Evolutionary conservation across 2,888 invertebrate species (phyloP).

Genomic region (Tineola bisselliella): DNA sequence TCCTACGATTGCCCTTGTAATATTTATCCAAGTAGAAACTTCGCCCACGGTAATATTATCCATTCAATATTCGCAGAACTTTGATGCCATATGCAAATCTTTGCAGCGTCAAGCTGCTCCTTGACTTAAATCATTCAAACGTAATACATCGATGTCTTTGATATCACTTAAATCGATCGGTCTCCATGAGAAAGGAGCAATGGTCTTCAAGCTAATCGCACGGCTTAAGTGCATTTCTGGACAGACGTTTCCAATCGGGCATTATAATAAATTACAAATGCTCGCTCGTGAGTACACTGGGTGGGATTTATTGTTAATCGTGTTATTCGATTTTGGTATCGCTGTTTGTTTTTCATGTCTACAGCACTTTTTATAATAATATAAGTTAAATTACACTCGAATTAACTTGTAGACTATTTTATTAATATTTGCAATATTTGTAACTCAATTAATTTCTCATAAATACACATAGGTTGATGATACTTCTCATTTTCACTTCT

Average conservation of each 20-base stretch:
- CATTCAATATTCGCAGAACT: background rate
- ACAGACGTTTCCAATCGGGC: conserved; percentile 22
- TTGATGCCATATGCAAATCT: conserved; percentile 6
- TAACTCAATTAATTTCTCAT: too few species aligned
- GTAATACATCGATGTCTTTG: background rate
- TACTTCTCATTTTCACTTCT: too few species aligned
- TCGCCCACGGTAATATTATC: conserved; percentile 4
- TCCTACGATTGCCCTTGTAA: conserved; percentile 8
- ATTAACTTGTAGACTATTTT: too few species aligned
- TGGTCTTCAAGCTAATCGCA: background rate
- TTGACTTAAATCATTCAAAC: background rate
- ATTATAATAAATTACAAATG: conserved; percentile 28
- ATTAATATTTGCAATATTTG: too few species aligned
- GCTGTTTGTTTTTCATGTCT: background rate
- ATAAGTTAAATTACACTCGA: too few species aligned
- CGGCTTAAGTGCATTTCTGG: conserved; percentile 21
- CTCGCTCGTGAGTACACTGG: conserved; percentile 43
- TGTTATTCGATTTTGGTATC: conserved; percentile 21
- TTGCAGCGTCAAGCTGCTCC: background rate
- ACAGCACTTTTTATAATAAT: background rate
- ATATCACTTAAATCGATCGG: background rate
- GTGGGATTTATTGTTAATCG: conserved; percentile 48
- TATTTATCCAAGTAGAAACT: conserved; percentile 2
- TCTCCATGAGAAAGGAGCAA: background rate
- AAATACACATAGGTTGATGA: too few species aligned